Conservation (phyloP, 92 coral and sea anemone species). For the Phenganax subtilis region DNA sequence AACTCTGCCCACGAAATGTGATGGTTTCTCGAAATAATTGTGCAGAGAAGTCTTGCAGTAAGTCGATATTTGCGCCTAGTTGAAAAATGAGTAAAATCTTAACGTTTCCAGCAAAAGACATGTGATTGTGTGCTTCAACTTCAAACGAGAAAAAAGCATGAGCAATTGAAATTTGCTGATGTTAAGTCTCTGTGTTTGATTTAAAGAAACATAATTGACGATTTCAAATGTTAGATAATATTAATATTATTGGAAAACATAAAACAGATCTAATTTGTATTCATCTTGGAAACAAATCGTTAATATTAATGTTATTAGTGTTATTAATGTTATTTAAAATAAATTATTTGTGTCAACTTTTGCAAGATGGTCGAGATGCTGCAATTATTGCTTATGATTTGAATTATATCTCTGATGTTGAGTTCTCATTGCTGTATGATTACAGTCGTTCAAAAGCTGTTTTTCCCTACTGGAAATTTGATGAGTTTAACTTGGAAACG, state of each 20-base stretch:
- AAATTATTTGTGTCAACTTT: not conserved
- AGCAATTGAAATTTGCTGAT: too few relatives aligned
- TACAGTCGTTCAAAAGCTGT: slow-evolving; percentile 17
- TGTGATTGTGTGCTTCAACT: too few relatives aligned
- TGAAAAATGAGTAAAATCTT: too few relatives aligned
- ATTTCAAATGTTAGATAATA: not conserved
- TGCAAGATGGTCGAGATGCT: slow-evolving; percentile 24
- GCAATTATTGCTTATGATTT: slow-evolving; percentile 24
- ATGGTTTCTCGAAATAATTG: not conserved
- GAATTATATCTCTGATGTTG: slow-evolving; percentile 22
- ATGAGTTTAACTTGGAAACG: slow-evolving; percentile 10
- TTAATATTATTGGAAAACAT: not conserved
- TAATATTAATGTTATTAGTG: not conserved
- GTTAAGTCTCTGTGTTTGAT: not conserved
- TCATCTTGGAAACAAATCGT: not conserved
- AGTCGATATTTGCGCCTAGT: too few relatives aligned
- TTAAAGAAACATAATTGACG: not conserved
- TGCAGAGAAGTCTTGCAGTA: not conserved
- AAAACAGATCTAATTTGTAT: not conserved
- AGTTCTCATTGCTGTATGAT: slow-evolving; percentile 27
- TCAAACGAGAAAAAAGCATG: too few relatives aligned
- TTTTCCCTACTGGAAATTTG: slow-evolving; percentile 33
- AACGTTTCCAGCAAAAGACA: too few relatives aligned
- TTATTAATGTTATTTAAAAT: not conserved
- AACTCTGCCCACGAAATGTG: not conserved